A percentile compares a stretch with the other conserved stretches of the same genome.
Evolutionary conservation across 2,113 vertebrate species (phyloP).

Genomic region (Perognathus longimembris): DNA sequence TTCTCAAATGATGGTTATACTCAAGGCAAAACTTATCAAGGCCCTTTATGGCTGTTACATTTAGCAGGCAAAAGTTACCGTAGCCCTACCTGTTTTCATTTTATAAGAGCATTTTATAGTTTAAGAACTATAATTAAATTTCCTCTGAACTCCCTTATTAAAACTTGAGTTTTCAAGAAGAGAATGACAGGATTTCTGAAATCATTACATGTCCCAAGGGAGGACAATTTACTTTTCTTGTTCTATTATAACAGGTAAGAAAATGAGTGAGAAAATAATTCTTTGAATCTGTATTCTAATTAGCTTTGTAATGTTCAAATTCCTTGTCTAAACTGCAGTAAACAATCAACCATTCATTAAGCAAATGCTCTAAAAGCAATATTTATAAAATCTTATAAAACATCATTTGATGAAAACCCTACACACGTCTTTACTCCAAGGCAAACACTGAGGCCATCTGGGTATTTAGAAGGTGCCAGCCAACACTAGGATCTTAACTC

Average conservation of each 20-base stretch:
- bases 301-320: conserved; percentile 70
- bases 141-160: conserved; percentile 68
- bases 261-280: neutral
- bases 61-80: conserved; percentile 19
- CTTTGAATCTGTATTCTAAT: conserved; percentile 44
- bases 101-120: conserved; percentile 45
- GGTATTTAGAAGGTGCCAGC: conserved; percentile 57
- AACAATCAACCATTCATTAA: conserved; percentile 68
- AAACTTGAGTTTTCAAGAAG: conserved; percentile 45
- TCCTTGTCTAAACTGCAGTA: conserved; percentile 47
- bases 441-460: conserved; percentile 61
- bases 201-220: conserved; percentile 22
- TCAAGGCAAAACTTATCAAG: neutral
- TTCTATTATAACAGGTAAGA: conserved; percentile 40
- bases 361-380: conserved; percentile 63
- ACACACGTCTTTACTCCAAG: conserved; percentile 61
- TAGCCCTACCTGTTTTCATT: conserved; percentile 36
- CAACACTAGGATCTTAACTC: conserved; percentile 56
- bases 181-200: conserved; percentile 61
- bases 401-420: conserved; percentile 71
- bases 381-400: conserved; percentile 61
- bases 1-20: neutral
- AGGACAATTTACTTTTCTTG: conserved; percentile 31
- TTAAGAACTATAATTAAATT: conserved; percentile 67
- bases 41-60: neutral